Evolutionary conservation across 1,140 invertebrate genomes (phyloP), one percentile per base, ranked within the genome.

Genomic region (Stenopsyche tienmushanensis): DNA sequence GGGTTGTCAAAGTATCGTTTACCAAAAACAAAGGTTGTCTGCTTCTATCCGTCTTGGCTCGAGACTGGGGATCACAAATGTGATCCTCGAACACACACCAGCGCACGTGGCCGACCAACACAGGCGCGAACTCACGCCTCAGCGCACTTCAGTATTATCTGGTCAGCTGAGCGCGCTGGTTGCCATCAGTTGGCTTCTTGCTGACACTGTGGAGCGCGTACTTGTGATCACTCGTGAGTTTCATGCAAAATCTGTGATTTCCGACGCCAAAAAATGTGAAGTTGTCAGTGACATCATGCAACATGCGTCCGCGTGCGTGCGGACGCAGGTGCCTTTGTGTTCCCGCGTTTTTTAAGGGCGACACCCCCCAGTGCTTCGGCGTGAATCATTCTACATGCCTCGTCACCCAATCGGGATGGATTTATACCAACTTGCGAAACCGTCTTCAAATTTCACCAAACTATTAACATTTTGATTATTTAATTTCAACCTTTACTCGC

Each of bases 141-240:
- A 64, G 25, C 62, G 62, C 25, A 49, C 62, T 45, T 34, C 50
- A 64, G 62, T 64, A 64, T 45, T 54, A 54, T 54, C 62, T 64
- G 42, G 62, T 64, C 62, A 64, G 62, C 62, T 64, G 62, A 8
- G 9, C 21, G 50, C 18, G 62, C 10, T n/a, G 52, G 23, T 52
- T 50, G 62, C 13, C n/a, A 21, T 20, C 50, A n/a, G n/a, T n/a
- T n/a, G n/a, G 20, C 50, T 50, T 50, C 47, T 18, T n/a, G n/a
- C 21, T 20, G 18, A 18, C 15, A 50, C 15, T 45, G 5, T 34
- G 5, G 5, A 7, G 5, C 29, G 5, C 29, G 5, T 5, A 5
- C 5, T 34, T 34, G 29, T 34, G 5, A 13, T 34, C 29, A 34
- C 13, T 34, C 29, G 29, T 34, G 29, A 34, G 29, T 34, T 5